Percentiles rank a stretch among this genome's conserved stretches.
Evolutionary conservation across 2,113 vertebrate species (phyloP).

Genomic region (Egretta garzetta): DNA sequence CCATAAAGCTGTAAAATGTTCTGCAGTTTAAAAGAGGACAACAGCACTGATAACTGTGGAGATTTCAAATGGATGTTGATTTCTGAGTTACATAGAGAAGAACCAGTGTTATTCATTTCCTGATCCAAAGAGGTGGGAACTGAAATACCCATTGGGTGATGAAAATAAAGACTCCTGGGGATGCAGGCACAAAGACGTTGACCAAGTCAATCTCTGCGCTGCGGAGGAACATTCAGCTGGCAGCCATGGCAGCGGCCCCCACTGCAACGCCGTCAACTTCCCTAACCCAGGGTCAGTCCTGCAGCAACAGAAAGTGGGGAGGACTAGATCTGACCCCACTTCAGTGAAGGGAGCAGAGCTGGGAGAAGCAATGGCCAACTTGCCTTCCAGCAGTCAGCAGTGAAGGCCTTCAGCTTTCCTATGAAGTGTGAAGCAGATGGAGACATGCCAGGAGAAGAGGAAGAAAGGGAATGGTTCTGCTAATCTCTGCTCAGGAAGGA

Average conservation of each 20-base stretch:
- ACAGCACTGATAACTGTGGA: background rate
- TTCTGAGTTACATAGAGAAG: background rate
- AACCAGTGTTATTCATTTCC: background rate
- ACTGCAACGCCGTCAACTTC: background rate
- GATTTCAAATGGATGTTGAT: constrained; percentile 10
- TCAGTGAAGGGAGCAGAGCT: background rate
- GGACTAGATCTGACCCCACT: background rate
- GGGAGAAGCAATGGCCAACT: background rate
- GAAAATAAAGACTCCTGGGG: background rate
- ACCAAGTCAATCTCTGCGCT: background rate
- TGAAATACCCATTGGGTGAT: background rate
- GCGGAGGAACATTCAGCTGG: background rate
- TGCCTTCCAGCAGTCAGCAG: background rate
- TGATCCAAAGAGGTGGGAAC: background rate
- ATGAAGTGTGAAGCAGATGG: background rate
- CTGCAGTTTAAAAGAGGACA: background rate
- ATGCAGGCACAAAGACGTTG: background rate
- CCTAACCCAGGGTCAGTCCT: background rate
- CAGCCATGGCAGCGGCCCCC: fast-evolving
- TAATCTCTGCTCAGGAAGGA: background rate
- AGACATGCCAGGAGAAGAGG: background rate
- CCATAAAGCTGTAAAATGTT: background rate
- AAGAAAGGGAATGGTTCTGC: background rate
- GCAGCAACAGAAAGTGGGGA: background rate
- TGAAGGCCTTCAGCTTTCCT: background rate